Conservation (phyloP, 2,888 invertebrate species). For the Uloborus plumipes region DNA sequence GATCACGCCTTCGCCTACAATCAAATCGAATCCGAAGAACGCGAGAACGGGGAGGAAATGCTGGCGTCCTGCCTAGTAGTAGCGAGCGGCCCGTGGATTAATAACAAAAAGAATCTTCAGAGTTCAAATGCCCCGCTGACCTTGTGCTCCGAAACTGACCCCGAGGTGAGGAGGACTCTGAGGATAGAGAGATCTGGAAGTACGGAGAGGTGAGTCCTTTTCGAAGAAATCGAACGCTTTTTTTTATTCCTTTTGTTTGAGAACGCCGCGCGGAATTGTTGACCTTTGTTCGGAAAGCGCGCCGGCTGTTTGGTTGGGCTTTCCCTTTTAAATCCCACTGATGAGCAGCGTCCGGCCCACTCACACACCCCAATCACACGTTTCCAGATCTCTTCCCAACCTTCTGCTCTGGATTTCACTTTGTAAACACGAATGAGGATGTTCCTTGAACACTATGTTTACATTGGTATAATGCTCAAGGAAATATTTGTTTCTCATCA, state of each 20-base stretch:
- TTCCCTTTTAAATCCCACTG: slow-evolving; percentile 1
- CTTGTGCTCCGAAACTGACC: slow-evolving; percentile 28
- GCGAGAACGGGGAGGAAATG: background rate
- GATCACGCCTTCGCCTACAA: background rate
- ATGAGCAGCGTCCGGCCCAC: no score
- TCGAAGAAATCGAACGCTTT: background rate
- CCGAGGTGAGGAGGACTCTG: slow-evolving; percentile 33
- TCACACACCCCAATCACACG: no score
- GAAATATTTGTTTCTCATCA: no score
- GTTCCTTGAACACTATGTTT: no score
- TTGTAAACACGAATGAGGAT: no score
- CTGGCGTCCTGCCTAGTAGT: slow-evolving; percentile 30
- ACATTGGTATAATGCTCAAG: no score
- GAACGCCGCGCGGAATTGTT: slow-evolving; percentile 11
- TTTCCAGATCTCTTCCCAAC: no score
- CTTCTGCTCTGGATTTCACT: no score
- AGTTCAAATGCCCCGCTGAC: slow-evolving; percentile 38
- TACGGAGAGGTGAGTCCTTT: slow-evolving; percentile 40
- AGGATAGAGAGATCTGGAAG: slow-evolving; percentile 47
- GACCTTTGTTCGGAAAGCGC: slow-evolving; percentile 15
- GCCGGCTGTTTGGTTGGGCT: background rate
- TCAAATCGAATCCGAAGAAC: background rate
- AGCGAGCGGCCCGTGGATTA: slow-evolving; percentile 28
- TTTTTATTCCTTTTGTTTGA: background rate
- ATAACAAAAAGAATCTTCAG: slow-evolving; percentile 8